These are phyloP conservation scores for Microchirus variegatus DNA, from an alignment of 2,797 vertebrate species.

Conservation along the genomic window DNA sequence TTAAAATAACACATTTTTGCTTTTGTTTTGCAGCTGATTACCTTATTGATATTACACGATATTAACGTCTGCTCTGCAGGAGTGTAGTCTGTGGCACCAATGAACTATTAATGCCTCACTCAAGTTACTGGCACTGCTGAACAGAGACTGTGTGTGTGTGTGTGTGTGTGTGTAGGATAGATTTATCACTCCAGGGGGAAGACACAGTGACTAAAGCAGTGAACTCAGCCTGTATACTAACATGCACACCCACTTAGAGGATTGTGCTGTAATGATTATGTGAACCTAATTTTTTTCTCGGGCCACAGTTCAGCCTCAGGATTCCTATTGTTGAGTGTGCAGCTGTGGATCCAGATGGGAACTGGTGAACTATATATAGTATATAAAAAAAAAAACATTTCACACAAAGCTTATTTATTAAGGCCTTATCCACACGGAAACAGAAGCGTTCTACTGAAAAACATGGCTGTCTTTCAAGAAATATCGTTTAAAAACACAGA, in stretches of 20 bases:
- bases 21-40: neutral
- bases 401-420: too few relatives aligned
- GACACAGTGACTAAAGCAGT: conserved; percentile 1
- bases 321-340: neutral
- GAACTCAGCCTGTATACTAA: conserved; percentile 17
- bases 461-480: too few relatives aligned
- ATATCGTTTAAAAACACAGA: too few relatives aligned
- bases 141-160: neutral
- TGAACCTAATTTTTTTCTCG: conserved; percentile 34
- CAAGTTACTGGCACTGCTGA: neutral
- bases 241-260: conserved; percentile 31
- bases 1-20: too few relatives aligned
- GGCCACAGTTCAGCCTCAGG: neutral
- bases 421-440: too few relatives aligned
- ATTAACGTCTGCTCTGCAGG: neutral
- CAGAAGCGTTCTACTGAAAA: too few relatives aligned
- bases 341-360: conserved; percentile 26
- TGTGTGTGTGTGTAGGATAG: neutral
- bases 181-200: conserved; percentile 30
- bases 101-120: neutral
- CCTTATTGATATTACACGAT: neutral
- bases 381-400: too few relatives aligned
- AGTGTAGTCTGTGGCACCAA: neutral
- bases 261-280: conserved; percentile 29
- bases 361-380: neutral